These are phyloP conservation scores for Rhombomys opimus DNA, from an alignment of 2,113 vertebrate species.

Conservation along the genomic window DNA sequence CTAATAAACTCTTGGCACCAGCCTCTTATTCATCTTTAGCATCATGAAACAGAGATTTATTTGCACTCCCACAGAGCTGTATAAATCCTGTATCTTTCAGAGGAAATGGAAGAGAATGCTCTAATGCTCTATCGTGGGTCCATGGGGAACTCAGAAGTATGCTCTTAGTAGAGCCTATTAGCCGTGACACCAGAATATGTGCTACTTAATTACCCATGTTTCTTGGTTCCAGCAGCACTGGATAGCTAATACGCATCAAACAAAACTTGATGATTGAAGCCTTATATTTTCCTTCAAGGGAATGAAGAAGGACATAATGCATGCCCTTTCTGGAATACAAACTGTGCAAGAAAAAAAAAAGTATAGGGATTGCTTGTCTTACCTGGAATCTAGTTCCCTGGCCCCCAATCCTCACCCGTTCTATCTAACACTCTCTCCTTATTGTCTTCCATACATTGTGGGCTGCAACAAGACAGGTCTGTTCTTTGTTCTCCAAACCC, in stretches of 20 bases:
- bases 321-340: background rate
- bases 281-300: background rate
- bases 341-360: background rate
- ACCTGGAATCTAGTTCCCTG: background rate
- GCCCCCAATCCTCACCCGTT: background rate
- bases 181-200: background rate
- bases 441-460: background rate
- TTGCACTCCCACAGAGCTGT: slow-evolving; percentile 56
- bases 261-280: background rate
- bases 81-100: slow-evolving; percentile 22
- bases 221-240: background rate
- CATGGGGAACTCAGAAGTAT: background rate
- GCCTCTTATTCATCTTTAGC: slow-evolving; percentile 48
- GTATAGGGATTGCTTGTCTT: background rate
- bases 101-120: slow-evolving; percentile 22
- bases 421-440: background rate
- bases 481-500: background rate
- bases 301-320: background rate
- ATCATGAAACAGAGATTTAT: slow-evolving; percentile 53
- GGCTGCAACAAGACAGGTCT: background rate
- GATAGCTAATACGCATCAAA: background rate
- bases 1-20: slow-evolving; percentile 67
- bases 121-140: background rate
- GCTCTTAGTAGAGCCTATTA: slow-evolving; percentile 24
- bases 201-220: background rate